Evolutionary conservation across 2,797 vertebrate genomes (phyloP).

Genomic region (Sandelia bainsii): DNA sequence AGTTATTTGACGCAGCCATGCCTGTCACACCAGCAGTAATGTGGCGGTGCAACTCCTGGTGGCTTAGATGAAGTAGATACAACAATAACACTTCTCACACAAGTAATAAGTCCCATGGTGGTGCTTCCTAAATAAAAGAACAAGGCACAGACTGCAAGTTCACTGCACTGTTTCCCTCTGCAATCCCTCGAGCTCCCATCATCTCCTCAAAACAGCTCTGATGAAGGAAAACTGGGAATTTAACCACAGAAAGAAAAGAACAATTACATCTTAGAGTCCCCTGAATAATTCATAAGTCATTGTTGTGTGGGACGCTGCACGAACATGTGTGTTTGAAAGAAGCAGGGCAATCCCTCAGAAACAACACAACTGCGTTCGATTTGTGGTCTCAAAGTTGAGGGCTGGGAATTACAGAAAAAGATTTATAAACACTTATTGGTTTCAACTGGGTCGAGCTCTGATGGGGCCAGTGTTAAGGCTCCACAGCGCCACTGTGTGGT

Average conservation of each 20-base stretch:
- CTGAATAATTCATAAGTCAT: conserved; percentile 72
- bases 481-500: conserved; percentile 71
- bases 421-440: conserved; percentile 21
- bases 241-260: conserved; percentile 70
- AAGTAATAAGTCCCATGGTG: conserved; percentile 63
- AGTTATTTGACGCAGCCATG: conserved; percentile 27
- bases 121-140: conserved; percentile 70
- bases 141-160: conserved; percentile 46
- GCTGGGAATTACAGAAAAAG: conserved; percentile 38
- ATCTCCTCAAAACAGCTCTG: conserved; percentile 61
- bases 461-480: conserved; percentile 20
- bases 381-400: conserved; percentile 51
- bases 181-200: conserved; percentile 59
- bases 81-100: conserved; percentile 41
- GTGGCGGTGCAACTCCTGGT: conserved; percentile 18
- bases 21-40: conserved; percentile 38
- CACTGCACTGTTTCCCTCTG: conserved; percentile 36
- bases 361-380: conserved; percentile 74
- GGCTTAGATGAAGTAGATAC: conserved; percentile 54
- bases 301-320: conserved; percentile 54
- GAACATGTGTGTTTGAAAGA: conserved; percentile 54
- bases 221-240: conserved; percentile 77
- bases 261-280: conserved; percentile 63
- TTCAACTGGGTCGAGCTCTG: conserved; percentile 43
- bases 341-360: conserved; percentile 61